Evolutionary conservation across 2,888 invertebrate genomes (phyloP).

Genomic region (Eudasyphora cyanicolor): DNA sequence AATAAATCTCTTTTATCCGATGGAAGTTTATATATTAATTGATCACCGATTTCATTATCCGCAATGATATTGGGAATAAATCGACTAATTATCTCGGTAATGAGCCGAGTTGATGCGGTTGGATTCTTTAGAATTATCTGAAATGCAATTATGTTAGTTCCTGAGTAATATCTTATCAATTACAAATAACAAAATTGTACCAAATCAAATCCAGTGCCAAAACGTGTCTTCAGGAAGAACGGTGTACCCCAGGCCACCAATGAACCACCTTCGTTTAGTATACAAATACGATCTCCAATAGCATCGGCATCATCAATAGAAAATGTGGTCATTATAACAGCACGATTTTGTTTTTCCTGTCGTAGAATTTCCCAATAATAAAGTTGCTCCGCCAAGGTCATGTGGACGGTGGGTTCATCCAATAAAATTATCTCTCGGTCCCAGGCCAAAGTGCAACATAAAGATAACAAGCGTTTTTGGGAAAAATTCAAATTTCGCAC

Average conservation of each 20-base stretch:
- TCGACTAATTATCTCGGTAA: conserved; percentile 68
- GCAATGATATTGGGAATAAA: conserved; percentile 67
- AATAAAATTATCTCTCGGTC: conserved; percentile 81
- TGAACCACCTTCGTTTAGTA: conserved; percentile 87
- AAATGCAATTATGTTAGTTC: too few species aligned
- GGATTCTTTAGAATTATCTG: too few species aligned
- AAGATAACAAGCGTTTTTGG: conserved; percentile 86
- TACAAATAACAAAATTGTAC: too few species aligned
- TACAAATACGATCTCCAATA: conserved; percentile 92
- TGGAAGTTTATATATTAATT: conserved; percentile 69
- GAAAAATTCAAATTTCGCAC: conserved; percentile 84
- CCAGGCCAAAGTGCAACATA: conserved; percentile 87
- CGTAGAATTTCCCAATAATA: conserved; percentile 90
- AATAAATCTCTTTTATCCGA: conserved; percentile 56
- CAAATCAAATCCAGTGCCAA: conserved; percentile 90
- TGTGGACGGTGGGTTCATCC: conserved; percentile 72
- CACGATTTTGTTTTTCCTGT: conserved; percentile 85
- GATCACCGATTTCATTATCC: conserved; percentile 73
- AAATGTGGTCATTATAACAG: conserved; percentile 89
- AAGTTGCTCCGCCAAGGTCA: conserved; percentile 87
- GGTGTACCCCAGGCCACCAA: conserved; percentile 90
- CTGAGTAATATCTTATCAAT: too few species aligned
- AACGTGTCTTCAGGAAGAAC: conserved; percentile 89
- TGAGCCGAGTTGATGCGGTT: conserved; percentile 61
- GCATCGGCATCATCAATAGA: conserved; percentile 94